Evolutionary conservation across 2,797 vertebrate species (phyloP).

Genomic region (Sebastes alutus): DNA sequence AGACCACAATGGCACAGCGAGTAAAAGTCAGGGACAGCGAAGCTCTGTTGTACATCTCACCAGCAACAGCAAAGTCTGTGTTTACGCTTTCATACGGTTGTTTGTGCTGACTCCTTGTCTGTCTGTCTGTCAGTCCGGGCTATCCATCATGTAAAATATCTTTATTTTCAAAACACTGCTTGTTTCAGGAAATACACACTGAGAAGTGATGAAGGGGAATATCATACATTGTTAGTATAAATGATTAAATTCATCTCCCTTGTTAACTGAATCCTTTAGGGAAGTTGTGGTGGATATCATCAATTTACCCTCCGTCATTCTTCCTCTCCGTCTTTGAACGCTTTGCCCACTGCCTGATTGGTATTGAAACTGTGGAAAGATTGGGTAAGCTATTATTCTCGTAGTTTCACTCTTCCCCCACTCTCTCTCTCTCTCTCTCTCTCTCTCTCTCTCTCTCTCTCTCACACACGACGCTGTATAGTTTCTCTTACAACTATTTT

Average conservation of each 20-base stretch:
- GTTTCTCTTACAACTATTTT: constrained; percentile 61
- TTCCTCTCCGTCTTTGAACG: constrained; percentile 54
- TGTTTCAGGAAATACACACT: constrained; percentile 42
- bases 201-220: constrained; percentile 14
- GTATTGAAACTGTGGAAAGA: constrained; percentile 60
- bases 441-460: neutral
- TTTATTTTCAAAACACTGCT: constrained; percentile 54
- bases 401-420: constrained; percentile 7
- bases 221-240: constrained; percentile 37
- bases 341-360: constrained; percentile 48
- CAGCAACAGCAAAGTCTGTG: constrained; percentile 58
- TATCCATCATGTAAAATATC: constrained; percentile 58
- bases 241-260: constrained; percentile 53
- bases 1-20: constrained; percentile 72
- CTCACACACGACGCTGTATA: constrained; percentile 37
- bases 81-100: constrained; percentile 67
- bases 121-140: constrained; percentile 38
- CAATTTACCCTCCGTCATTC: constrained; percentile 40
- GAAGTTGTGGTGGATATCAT: constrained; percentile 52
- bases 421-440: neutral
- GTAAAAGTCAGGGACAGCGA: constrained; percentile 72
- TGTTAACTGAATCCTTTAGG: constrained; percentile 45
- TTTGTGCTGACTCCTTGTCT: constrained; percentile 65
- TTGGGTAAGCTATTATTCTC: constrained; percentile 52
- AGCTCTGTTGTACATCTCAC: constrained; percentile 64